Percentiles rank a stretch among this genome's conserved stretches.
phyloP scores from a whole-genome alignment of 1,140 invertebrate genomes.

The Eriosoma lanigerum region DNA sequence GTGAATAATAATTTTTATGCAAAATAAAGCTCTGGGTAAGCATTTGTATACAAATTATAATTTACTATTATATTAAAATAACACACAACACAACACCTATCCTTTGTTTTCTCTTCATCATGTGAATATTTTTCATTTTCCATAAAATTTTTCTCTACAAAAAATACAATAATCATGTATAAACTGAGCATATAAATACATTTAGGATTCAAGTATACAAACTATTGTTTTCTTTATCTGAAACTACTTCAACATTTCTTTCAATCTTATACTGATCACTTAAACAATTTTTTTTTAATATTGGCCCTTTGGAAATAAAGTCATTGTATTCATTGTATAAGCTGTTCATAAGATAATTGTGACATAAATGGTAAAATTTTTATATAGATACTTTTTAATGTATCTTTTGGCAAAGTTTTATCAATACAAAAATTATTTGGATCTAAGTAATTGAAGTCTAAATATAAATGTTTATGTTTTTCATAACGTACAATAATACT shows the following conservation, averaged over 20 bases:
- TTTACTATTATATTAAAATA: no score
- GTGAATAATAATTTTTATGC: not conserved
- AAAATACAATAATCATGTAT: no score
- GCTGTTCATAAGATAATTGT: no score
- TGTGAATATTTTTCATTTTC: no score
- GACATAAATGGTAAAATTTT: no score
- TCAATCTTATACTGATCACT: constrained; percentile 7
- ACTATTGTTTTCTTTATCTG: not conserved
- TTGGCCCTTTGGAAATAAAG: not conserved
- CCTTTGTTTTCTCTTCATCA: no score
- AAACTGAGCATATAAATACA: not conserved
- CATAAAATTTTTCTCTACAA: no score
- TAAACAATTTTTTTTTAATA: not conserved
- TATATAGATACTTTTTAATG: no score
- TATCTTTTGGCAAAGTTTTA: no score
- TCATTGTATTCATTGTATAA: not conserved
- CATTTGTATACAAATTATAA: not conserved
- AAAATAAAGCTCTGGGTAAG: not conserved
- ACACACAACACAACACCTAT: no score
- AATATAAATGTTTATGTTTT: not conserved
- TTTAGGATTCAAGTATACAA: not conserved
- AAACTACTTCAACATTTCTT: not conserved
- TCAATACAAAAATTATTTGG: no score
- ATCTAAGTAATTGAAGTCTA: no score
- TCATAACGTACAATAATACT: not conserved